A percentile compares a stretch with the other conserved stretches of the same genome.
Evolutionary conservation across 2,888 invertebrate species (phyloP).

Genomic region (Meiosimyza decipiens): DNA sequence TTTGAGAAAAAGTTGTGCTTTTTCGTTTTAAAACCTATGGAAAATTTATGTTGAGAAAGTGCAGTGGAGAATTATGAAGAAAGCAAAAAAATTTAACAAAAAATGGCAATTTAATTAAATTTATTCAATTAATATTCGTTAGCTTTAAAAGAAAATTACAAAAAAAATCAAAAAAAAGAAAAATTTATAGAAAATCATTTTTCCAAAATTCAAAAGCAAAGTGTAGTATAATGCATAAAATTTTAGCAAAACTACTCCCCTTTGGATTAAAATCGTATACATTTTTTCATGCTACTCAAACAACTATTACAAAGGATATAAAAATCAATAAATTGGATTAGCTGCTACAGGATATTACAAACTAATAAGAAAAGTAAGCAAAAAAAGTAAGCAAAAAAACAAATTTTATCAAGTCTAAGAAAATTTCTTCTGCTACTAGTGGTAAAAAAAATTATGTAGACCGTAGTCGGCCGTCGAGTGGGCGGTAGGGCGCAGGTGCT

Average conservation of each 20-base stretch:
- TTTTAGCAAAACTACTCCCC: too few species aligned
- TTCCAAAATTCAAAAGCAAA: slow-evolving; percentile 4
- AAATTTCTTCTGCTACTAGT: slow-evolving; percentile 26
- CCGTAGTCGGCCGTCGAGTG: slow-evolving; percentile 17
- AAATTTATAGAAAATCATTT: not conserved
- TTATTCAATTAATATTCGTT: too few species aligned
- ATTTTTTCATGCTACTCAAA: too few species aligned
- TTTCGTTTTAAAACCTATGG: not conserved
- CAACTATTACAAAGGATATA: slow-evolving; percentile 21
- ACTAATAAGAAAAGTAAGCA: slow-evolving; percentile 39
- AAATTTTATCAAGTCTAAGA: slow-evolving; percentile 8
- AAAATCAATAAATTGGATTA: slow-evolving; percentile 65
- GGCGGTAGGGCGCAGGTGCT: slow-evolving; percentile 22
- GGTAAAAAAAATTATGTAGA: slow-evolving; percentile 31
- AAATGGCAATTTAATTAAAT: slow-evolving; percentile 16
- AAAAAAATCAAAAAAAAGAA: not conserved
- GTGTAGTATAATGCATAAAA: slow-evolving; percentile 1
- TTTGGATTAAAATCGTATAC: too few species aligned
- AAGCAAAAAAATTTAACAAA: not conserved
- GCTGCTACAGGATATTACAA: slow-evolving; percentile 46
- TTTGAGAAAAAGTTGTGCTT: not conserved
- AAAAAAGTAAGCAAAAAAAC: slow-evolving; percentile 38
- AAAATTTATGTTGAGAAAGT: not conserved
- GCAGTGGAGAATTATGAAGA: not conserved
- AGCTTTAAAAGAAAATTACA: too few species aligned